A percentile compares a stretch with the other conserved stretches of the same genome.
These are phyloP conservation scores for Pristionchus exspectatus DNA, from an alignment of 2,888 invertebrate species.

Conservation along the genomic window DNA sequence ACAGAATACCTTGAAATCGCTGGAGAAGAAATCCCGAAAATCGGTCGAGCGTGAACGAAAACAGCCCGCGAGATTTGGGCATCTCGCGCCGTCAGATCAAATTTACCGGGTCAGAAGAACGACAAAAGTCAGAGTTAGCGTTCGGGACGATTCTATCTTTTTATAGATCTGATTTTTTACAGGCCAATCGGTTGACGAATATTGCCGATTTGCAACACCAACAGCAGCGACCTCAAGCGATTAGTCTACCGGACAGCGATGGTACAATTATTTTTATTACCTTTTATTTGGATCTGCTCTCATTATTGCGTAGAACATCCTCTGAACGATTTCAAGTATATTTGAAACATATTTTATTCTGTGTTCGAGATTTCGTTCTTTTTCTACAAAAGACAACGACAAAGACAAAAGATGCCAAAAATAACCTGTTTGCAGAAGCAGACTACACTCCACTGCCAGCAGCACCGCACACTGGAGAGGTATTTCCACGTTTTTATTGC, in stretches of 20 bases:
- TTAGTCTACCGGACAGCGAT: constrained; percentile 22
- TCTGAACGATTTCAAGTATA: too few relatives aligned
- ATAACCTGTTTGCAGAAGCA: neutral
- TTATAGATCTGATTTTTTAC: neutral
- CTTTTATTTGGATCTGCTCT: neutral
- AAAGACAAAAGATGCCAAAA: neutral
- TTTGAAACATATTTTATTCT: too few relatives aligned
- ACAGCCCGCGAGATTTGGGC: neutral
- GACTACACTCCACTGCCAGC: constrained; percentile 12
- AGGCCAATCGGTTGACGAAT: constrained; percentile 33
- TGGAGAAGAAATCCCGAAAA: neutral
- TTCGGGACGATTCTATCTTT: neutral
- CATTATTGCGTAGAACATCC: too few relatives aligned
- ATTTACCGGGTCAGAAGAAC: neutral
- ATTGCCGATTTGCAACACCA: constrained; percentile 28
- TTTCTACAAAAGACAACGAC: neutral
- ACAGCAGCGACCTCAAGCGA: neutral
- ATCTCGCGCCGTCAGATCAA: neutral
- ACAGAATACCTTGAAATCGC: neutral
- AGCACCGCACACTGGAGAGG: neutral
- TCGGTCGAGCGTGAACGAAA: neutral
- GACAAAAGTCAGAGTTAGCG: neutral
- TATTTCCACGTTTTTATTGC: neutral
- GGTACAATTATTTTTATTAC: neutral
- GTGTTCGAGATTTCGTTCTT: too few relatives aligned